Evolutionary conservation across 2,888 invertebrate genomes (phyloP), one percentile per base, ranked within the genome.

Genomic region (Poecilobothrus nobilitatus): DNA sequence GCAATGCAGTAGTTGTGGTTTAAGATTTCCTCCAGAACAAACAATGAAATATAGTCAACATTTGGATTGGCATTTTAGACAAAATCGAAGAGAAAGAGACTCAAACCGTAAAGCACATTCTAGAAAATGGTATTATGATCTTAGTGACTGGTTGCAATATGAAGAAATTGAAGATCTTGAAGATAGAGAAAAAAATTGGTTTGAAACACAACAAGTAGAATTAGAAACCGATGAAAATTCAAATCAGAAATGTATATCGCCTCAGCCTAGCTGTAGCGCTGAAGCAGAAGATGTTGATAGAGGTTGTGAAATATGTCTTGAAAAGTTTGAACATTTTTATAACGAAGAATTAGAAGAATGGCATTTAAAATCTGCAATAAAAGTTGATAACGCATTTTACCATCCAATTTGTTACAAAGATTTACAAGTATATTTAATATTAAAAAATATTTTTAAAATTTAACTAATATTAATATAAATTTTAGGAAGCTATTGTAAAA

Each of bases 271-370:
- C 74, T 91, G 93, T 71, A 86, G 90, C 9, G 90, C 91, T 0
- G 87, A 86, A 68, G 79, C 84, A 0, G 85, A 87, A 62, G 87
- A 89, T 70, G 86, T 87, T 10, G 86, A 88, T 75, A 86, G 87
- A 67, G 81, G 84, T 64, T 98, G 98, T 82, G 91, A 91, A 73
- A 90, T 97, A 67, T 99, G 98, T 82, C 89, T 91, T 18, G 98
- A 99, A 83, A 86, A 86, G 73, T 97, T 99, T 83, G 92, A 95
- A 74, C 92, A 94, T 81, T 97, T 94, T 84, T 99, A 93, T 84
- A 92, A 97, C 80, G 95, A 98, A 82, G 98, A 99, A 76, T 89
- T 90, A 73, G 99, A 99, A 80, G 97, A 95, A 79, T 99, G 99
- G 99, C 94, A 96, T 78, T 84, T 98, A 37, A 83, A 90, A 71